These are phyloP conservation scores for Philereme vetulata DNA, from an alignment of 2,888 invertebrate genomes.

Conservation along the genomic window DNA sequence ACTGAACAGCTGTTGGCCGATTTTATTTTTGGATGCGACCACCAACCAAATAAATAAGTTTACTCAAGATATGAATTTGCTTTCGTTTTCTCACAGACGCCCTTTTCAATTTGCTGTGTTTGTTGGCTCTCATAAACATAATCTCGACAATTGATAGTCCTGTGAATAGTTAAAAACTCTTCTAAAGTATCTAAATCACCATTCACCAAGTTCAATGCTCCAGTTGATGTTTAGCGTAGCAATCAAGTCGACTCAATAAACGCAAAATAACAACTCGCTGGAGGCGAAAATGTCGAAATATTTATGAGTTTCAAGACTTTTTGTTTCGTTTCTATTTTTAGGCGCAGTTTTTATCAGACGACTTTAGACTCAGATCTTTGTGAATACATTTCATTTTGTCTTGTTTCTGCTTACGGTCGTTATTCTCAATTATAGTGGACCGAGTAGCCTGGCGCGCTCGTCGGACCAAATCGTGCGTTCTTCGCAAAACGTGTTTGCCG, in stretches of 20 bases:
- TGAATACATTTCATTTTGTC: slow-evolving; percentile 56
- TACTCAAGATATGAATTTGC: slow-evolving; percentile 3
- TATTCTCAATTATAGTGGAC: slow-evolving; percentile 55
- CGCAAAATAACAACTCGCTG: slow-evolving; percentile 68
- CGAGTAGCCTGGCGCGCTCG: slow-evolving; percentile 52
- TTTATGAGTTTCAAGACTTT: slow-evolving; percentile 70
- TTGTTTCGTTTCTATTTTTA: slow-evolving; percentile 66
- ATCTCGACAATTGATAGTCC: slow-evolving; percentile 26
- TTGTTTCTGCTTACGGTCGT: slow-evolving; percentile 46
- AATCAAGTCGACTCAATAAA: slow-evolving; percentile 70
- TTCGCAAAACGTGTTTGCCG: slow-evolving; percentile 67
- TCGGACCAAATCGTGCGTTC: slow-evolving; percentile 67
- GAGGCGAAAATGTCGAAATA: slow-evolving; percentile 72
- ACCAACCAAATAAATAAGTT: slow-evolving; percentile 15
- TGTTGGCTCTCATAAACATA: slow-evolving; percentile 19
- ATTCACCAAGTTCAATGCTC: slow-evolving; percentile 71
- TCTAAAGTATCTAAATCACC: slow-evolving; percentile 48
- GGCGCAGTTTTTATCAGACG: slow-evolving; percentile 50
- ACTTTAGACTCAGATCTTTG: slow-evolving; percentile 57
- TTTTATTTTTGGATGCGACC: slow-evolving; percentile 28
- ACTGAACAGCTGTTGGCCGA: slow-evolving; percentile 50
- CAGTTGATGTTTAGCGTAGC: slow-evolving; percentile 62
- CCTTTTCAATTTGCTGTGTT: slow-evolving; percentile 18
- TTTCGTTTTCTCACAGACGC: slow-evolving; percentile 1
- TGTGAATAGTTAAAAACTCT: slow-evolving; percentile 40